Evolutionary conservation across 1,140 invertebrate genomes (phyloP).

Genomic region (Drosophila murphyi): DNA sequence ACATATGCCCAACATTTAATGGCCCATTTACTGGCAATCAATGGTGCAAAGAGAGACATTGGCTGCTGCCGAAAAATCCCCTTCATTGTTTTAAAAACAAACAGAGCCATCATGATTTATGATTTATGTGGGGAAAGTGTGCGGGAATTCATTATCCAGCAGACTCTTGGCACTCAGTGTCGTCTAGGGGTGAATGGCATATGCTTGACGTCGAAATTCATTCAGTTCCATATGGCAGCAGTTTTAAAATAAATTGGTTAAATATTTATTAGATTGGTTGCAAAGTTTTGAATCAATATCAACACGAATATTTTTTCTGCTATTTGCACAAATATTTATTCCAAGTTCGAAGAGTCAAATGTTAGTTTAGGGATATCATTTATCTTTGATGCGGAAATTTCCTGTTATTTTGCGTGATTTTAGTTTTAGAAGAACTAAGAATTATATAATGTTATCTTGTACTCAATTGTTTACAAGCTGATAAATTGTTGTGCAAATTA

Average conservation of each 20-base stretch:
- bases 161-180: slow-evolving; percentile 12
- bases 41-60: slow-evolving; percentile 37
- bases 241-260: not conserved
- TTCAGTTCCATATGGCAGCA: not conserved
- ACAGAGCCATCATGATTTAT: slow-evolving; percentile 36
- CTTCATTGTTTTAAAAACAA: slow-evolving; percentile 40
- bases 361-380: no score
- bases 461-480: no score
- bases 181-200: not conserved
- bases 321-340: no score
- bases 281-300: not conserved
- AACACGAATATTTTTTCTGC: no score
- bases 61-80: slow-evolving; percentile 12
- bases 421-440: no score
- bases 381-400: no score
- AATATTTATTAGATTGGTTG: not conserved
- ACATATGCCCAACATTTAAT: slow-evolving; percentile 45
- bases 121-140: slow-evolving; percentile 43
- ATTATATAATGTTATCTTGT: no score
- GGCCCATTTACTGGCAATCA: slow-evolving; percentile 64
- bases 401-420: no score
- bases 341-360: no score
- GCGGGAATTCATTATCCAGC: slow-evolving; percentile 14
- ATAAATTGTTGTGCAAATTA: no score
- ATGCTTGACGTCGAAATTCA: not conserved